Percentiles rank a stretch among this genome's conserved stretches.
These are phyloP conservation scores for Lypha dubia DNA, from an alignment of 2,888 invertebrate species.

Conservation along the genomic window DNA sequence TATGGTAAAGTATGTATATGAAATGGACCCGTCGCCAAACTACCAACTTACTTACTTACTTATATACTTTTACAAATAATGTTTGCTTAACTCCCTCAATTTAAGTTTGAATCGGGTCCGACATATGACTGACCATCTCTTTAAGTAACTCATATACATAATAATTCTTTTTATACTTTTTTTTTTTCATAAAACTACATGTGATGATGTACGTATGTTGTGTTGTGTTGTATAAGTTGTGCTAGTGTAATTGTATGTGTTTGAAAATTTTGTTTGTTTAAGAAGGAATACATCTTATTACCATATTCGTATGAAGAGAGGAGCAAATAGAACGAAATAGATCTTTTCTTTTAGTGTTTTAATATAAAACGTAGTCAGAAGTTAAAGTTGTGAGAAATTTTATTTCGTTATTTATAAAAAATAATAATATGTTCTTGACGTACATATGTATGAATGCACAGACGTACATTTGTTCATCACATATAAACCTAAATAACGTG, in stretches of 20 bases:
- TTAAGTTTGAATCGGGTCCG: slow-evolving; percentile 35
- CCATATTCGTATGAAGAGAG: slow-evolving; percentile 60
- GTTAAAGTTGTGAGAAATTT: background rate
- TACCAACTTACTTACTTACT: slow-evolving; percentile 67
- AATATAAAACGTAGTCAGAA: background rate
- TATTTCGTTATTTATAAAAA: background rate
- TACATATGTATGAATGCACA: too few relatives aligned
- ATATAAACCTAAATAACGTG: too few relatives aligned
- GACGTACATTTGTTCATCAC: too few relatives aligned
- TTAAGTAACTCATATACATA: slow-evolving; percentile 36
- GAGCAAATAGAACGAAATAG: slow-evolving; percentile 30
- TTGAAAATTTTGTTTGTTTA: slow-evolving; percentile 16
- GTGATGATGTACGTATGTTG: slow-evolving; percentile 46
- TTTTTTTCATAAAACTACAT: slow-evolving; percentile 7
- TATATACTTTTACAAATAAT: slow-evolving; percentile 43
- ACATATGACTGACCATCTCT: slow-evolving; percentile 47
- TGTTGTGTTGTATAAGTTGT: slow-evolving; percentile 13
- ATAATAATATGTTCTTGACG: too few relatives aligned
- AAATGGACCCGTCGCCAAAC: slow-evolving; percentile 70
- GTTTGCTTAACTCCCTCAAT: slow-evolving; percentile 60
- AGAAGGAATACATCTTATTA: slow-evolving; percentile 59
- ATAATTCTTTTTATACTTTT: too few relatives aligned
- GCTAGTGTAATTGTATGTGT: slow-evolving; percentile 25
- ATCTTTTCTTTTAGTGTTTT: slow-evolving; percentile 30
- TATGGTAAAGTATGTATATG: slow-evolving; percentile 41